These are phyloP conservation scores for Limnephilus rhombicus DNA, from an alignment of 2,888 invertebrate genomes.

Conservation along the genomic window DNA sequence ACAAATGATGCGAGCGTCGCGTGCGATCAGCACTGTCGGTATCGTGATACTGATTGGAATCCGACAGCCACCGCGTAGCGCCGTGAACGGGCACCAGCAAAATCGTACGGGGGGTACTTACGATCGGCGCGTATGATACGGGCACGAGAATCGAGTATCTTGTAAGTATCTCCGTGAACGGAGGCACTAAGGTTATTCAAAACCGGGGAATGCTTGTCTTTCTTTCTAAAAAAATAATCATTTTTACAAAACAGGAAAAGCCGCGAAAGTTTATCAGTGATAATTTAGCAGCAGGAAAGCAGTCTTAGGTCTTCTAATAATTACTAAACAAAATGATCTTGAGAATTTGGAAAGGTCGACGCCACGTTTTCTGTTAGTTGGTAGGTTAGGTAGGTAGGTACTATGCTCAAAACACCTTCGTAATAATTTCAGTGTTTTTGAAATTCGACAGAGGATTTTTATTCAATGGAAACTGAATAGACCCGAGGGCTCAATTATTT, in stretches of 20 bases:
- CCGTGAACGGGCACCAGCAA: too few relatives aligned
- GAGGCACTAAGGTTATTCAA: too few relatives aligned
- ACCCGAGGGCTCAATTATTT: neutral
- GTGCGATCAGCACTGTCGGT: too few relatives aligned
- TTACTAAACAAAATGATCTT: neutral
- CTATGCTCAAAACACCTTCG: neutral
- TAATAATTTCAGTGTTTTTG: neutral
- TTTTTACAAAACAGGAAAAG: neutral
- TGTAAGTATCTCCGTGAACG: too few relatives aligned
- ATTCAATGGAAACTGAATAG: neutral
- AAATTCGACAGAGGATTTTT: slow-evolving; percentile 21
- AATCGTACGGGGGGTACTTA: too few relatives aligned
- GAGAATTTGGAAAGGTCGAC: neutral
- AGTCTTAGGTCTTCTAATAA: neutral
- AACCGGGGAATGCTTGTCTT: too few relatives aligned
- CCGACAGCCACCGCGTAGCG: too few relatives aligned
- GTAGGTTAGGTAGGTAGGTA: too few relatives aligned
- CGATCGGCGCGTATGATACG: too few relatives aligned
- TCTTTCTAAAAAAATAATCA: neutral
- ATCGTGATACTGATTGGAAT: too few relatives aligned
- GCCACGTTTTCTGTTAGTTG: neutral
- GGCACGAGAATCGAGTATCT: too few relatives aligned
- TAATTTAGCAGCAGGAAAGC: neutral
- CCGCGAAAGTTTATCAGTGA: neutral
- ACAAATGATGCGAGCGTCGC: too few relatives aligned